A percentile compares a stretch with the other conserved stretches of the same genome.
Evolutionary conservation across 2,888 invertebrate genomes (phyloP).

Genomic region (Drosophila differens): DNA sequence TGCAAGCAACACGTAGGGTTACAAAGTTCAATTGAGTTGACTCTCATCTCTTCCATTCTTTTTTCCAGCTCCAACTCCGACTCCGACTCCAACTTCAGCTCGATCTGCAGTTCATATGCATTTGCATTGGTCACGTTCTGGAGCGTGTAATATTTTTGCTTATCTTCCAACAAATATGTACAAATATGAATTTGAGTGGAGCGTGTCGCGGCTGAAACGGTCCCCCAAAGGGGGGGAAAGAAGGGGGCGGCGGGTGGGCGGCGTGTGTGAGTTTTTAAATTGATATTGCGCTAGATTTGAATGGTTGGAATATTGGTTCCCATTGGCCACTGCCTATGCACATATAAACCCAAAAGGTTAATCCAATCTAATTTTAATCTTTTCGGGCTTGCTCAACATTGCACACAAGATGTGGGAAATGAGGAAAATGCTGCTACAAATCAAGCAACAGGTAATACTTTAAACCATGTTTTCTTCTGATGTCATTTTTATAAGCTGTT

Average conservation of each 20-base stretch:
- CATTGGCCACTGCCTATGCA: not conserved
- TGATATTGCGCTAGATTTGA: slow-evolving; percentile 13
- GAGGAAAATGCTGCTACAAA: not conserved
- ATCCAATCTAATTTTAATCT: not conserved
- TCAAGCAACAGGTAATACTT: not conserved
- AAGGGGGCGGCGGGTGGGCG: fast-evolving
- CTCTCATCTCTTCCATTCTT: slow-evolving; percentile 49
- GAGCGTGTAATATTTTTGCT: slow-evolving; percentile 80
- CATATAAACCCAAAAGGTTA: not conserved
- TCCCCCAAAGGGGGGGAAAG: not conserved
- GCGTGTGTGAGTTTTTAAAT: slow-evolving; percentile 28
- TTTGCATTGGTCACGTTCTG: slow-evolving; percentile 80
- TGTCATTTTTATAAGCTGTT: not conserved
- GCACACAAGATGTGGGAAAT: not conserved
- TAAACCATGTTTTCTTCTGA: not conserved
- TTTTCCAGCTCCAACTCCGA: not conserved
- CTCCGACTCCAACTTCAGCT: slow-evolving; percentile 1
- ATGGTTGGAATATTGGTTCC: not conserved
- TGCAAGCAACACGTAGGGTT: slow-evolving; percentile 77
- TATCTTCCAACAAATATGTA: slow-evolving; percentile 76
- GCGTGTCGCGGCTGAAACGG: slow-evolving; percentile 8
- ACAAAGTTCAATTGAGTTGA: slow-evolving; percentile 80
- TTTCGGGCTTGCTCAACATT: not conserved
- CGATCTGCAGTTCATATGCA: slow-evolving; percentile 68
- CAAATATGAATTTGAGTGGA: slow-evolving; percentile 75